Conservation (phyloP, 2,888 invertebrate genomes). For the Cheilosia grossa region DNA sequence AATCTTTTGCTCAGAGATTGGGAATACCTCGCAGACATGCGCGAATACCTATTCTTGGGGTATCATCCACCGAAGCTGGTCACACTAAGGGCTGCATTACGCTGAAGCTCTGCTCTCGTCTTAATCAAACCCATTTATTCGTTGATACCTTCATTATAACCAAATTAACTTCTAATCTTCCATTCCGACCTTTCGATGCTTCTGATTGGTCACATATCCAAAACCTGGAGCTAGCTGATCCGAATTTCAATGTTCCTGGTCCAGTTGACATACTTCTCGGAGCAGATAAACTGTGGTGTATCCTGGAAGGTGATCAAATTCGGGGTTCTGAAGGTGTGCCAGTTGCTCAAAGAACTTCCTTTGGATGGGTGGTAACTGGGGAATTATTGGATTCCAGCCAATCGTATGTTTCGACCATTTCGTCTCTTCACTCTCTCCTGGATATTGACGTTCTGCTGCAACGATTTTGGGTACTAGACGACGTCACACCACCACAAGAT, state of each 20-base stretch:
- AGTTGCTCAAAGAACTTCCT: constrained; percentile 48
- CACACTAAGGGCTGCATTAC: too few relatives aligned
- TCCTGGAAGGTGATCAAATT: constrained; percentile 47
- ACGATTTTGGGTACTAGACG: constrained; percentile 52
- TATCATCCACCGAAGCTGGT: too few relatives aligned
- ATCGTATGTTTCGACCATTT: constrained; percentile 10
- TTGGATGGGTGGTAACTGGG: constrained; percentile 63
- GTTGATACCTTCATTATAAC: not conserved
- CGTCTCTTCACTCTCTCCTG: constrained; percentile 31
- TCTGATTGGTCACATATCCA: not conserved
- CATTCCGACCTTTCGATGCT: not conserved
- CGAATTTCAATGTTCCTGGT: constrained; percentile 52
- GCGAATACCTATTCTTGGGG: too few relatives aligned
- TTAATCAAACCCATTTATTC: too few relatives aligned
- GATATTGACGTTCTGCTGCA: constrained; percentile 25
- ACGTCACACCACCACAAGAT: not conserved
- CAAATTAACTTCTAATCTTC: constrained; percentile 4
- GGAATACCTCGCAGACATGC: too few relatives aligned
- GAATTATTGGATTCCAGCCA: not conserved
- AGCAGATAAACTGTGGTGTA: constrained; percentile 56
- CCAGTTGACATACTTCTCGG: constrained; percentile 60
- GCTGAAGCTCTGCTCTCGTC: too few relatives aligned
- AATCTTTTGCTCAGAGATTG: too few relatives aligned
- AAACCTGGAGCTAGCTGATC: constrained; percentile 50
- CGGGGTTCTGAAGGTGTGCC: constrained; percentile 7